Conservation (phyloP, 1,140 invertebrate genomes). For the Calephelis virginiensis region DNA sequence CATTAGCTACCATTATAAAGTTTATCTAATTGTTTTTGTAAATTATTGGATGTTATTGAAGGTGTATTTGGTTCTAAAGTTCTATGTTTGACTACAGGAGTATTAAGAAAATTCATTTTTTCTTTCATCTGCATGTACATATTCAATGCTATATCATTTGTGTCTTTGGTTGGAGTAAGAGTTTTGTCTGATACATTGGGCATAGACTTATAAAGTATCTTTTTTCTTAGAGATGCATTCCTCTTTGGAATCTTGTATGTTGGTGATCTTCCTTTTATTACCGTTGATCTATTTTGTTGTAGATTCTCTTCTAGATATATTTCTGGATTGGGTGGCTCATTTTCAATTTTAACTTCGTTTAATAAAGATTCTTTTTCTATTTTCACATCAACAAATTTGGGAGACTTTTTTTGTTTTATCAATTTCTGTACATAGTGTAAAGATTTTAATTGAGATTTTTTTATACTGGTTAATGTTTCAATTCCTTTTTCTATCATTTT, state of each 20-base stretch:
- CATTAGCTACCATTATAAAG: conserved; percentile 44
- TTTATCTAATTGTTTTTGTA: conserved; percentile 62
- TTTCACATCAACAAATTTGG: conserved; percentile 15
- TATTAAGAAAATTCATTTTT: conserved; percentile 62
- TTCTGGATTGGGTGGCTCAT: conserved; percentile 25
- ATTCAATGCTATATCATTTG: conserved; percentile 43
- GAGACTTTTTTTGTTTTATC: conserved; percentile 41
- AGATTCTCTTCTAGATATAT: conserved; percentile 32
- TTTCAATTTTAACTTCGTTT: conserved; percentile 24
- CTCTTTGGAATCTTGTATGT: conserved; percentile 63
- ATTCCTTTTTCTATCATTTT: conserved; percentile 50
- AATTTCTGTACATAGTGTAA: conserved; percentile 46
- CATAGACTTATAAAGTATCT: conserved; percentile 55
- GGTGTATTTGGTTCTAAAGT: conserved; percentile 45
- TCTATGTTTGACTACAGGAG: conserved; percentile 43
- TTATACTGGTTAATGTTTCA: conserved; percentile 44
- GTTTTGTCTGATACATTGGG: conserved; percentile 46
- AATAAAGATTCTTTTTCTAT: conserved; percentile 22
- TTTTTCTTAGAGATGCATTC: conserved; percentile 54
- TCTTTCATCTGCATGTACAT: conserved; percentile 69
- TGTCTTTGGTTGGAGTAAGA: conserved; percentile 42
- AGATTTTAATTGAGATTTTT: conserved; percentile 46
- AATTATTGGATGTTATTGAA: conserved; percentile 55
- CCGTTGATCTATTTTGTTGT: conserved; percentile 35
- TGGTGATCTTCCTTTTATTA: conserved; percentile 52